Percentiles rank a stretch among this genome's conserved stretches.
These are phyloP conservation scores for Lerista edwardsae DNA, from an alignment of 2,797 vertebrate species.

Conservation along the genomic window DNA sequence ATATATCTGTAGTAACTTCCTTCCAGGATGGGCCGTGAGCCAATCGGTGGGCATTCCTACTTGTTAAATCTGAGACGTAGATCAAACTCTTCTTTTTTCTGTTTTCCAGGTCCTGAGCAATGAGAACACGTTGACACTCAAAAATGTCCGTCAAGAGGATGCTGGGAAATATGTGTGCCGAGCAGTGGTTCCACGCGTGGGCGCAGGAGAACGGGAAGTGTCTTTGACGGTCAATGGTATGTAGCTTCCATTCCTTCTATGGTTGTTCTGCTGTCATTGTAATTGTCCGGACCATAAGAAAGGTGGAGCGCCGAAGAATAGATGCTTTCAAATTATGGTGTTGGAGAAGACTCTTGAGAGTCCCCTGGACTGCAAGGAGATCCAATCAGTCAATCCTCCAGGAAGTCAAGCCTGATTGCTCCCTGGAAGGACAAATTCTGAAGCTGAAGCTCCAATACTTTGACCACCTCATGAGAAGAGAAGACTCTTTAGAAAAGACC, in stretches of 20 bases:
- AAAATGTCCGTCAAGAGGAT: slow-evolving; percentile 94
- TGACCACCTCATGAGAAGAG: too few species aligned
- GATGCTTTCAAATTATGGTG: too few species aligned
- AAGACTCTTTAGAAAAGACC: too few species aligned
- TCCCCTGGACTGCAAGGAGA: too few species aligned
- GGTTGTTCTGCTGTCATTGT: accelerated
- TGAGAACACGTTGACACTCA: slow-evolving; percentile 92
- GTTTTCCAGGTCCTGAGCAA: slow-evolving; percentile 93
- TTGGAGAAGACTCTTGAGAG: too few species aligned
- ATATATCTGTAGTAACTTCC: neutral
- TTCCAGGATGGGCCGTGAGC: neutral
- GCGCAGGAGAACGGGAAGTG: slow-evolving; percentile 93
- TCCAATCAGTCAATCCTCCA: too few species aligned
- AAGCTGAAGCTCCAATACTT: too few species aligned
- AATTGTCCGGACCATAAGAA: neutral
- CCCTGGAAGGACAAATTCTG: accelerated
- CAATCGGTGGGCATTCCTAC: neutral
- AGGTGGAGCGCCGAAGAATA: too few species aligned
- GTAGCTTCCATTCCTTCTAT: neutral
- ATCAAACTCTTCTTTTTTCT: neutral
- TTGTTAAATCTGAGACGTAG: neutral
- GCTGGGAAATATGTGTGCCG: slow-evolving; percentile 97
- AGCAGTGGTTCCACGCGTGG: slow-evolving; percentile 94
- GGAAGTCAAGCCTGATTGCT: too few species aligned
- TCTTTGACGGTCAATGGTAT: slow-evolving; percentile 96